Evolutionary conservation across 2,888 invertebrate genomes (phyloP), one percentile per base, ranked within the genome.

Genomic region (Xanthia togata): DNA sequence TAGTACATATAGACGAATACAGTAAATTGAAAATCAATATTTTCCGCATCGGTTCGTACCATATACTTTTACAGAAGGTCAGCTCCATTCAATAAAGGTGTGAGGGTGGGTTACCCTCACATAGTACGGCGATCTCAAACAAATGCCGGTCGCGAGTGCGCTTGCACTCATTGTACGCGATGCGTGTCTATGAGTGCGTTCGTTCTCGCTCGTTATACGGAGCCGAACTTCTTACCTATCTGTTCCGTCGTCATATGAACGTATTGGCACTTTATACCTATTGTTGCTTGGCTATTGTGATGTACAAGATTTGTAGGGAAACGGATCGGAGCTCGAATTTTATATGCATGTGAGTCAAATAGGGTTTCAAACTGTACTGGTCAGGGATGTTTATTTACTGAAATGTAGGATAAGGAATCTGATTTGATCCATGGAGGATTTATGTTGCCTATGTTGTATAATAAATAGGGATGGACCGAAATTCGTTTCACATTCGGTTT

Each of bases 11-110:
- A 38, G 63, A 41, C 53, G 67, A 73, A 70, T 44, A 62, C 41
- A 26, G 73, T 73, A 84, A 84, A 84, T 84, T 84, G 84, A 84
- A 84, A 84, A 84, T 84, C 84, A 76, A 84, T 84, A 79, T 55
- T 73, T 68, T 75, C 69, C 55, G 60, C 60, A 55, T 62, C 55
- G 71, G 41, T 71, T 70, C 41, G 41, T 41, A 26, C 4, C 20
- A 62, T 3, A 55, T 44, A 20, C 14, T 26, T 55, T 0, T 14
- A 53, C 70, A 70, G 76, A 70, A 76, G 23, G 6, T 26, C 6
- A 2, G 20, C 14, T n/a, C n/a, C n/a, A n/a, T n/a, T n/a, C n/a
- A n/a, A n/a, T n/a, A n/a, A n/a, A n/a, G n/a, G n/a, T n/a, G n/a
- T n/a, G n/a, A n/a, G n/a, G n/a, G n/a, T n/a, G n/a, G n/a, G n/a